These are phyloP conservation scores for Matsumyia berberina DNA, from an alignment of 2,888 invertebrate species.

Conservation along the genomic window DNA sequence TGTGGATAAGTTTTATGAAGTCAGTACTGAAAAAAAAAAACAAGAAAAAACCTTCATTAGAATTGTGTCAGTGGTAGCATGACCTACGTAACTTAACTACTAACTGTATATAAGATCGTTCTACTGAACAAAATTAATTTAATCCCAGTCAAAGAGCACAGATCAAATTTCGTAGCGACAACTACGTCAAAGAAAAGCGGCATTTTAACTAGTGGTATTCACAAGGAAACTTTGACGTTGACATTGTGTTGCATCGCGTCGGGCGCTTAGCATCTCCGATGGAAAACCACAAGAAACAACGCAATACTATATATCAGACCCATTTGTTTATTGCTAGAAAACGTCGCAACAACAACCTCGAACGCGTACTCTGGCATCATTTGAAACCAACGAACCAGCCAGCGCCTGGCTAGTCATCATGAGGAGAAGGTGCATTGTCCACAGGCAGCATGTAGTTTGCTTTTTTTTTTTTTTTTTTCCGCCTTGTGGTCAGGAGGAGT, in stretches of 20 bases:
- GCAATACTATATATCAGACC: background rate
- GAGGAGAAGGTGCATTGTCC: conserved; percentile 52
- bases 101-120: conserved; percentile 46
- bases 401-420: conserved; percentile 25
- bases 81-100: conserved; percentile 4
- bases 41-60: conserved; percentile 38
- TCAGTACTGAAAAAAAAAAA: conserved; percentile 53
- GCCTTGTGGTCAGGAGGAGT: conserved; percentile 44
- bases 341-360: conserved; percentile 40
- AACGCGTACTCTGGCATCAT: conserved; percentile 55
- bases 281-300: conserved; percentile 28
- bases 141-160: conserved; percentile 39
- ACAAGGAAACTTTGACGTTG: conserved; percentile 59
- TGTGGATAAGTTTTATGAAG: conserved; percentile 31
- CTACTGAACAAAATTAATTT: conserved; percentile 41
- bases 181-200: conserved; percentile 30
- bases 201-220: conserved; percentile 30
- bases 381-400: conserved; percentile 2
- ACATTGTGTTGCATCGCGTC: conserved; percentile 53
- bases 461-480: conserved; percentile 9
- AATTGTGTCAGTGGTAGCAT: conserved; percentile 4
- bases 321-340: conserved; percentile 53
- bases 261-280: conserved; percentile 13
- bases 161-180: conserved; percentile 35
- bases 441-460: conserved; percentile 6